Base-by-base conservation (phyloP, 1,140 invertebrate genomes). In the Brachionus calyciflorus region DNA sequence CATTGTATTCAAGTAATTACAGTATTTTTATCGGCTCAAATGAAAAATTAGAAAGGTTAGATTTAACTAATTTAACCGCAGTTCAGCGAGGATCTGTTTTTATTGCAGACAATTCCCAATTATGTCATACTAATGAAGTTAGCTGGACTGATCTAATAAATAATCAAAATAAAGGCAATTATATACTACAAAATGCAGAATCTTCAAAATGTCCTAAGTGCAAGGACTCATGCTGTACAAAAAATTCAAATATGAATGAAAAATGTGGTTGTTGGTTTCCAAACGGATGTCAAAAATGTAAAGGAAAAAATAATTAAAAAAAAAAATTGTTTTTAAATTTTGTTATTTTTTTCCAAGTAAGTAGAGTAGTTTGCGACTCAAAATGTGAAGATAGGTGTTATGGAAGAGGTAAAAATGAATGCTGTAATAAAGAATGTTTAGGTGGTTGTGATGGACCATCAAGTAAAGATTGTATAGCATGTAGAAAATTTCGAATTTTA, bases 101-200 rank as follows among this genome's bases (percentile, higher is more conserved):
- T 26, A 73, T 73, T 21, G 19, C 17, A 0, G 46, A 73, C 10
- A 73, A 73, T 53, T 17, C 44, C 9, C 19, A 28, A 12, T 55
- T 73, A 49, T 73, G 69, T 17, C 17, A 51, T 19, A 73, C 51
- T 24, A 6, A 73, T 19, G 46, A 73, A 55, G 69, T 73, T 30
- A 26, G 19, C n/a, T 73, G 69, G 69, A n/a, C 33, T 51, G 69
- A 73, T 51, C 21, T 73, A 19, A 41, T 73, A 3, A 40, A 40
- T 21, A 24, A 44, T 28, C 3, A 65, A 24, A 3, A 44, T n/a
- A n/a, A n/a, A 65, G 44, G 21, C 12, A 65, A 44, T 65, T 44
- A 26, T 28, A 26, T 65, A 7, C 7, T 19, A 24, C 14, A 65
- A 1, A 65, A 65, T 44, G 60, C 37, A 1, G 12, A 65, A 9